phyloP scores from a whole-genome alignment of 2,888 invertebrate genomes.

The Lasioglossum pauxillum region DNA sequence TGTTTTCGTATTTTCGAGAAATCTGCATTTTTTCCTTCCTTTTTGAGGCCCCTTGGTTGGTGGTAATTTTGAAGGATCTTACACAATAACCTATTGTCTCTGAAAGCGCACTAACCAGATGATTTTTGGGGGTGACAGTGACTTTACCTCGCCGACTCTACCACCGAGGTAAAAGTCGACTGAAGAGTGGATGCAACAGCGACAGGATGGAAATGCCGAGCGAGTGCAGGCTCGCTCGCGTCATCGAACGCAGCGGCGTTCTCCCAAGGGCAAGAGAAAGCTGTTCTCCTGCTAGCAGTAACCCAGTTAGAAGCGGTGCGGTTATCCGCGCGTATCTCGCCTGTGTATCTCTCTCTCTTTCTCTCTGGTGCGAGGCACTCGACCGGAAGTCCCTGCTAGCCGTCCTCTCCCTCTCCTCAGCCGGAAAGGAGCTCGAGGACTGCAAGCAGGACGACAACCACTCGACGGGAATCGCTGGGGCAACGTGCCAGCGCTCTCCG shows the following conservation, averaged over 20 bases:
- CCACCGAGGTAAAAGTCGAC: constrained; percentile 26
- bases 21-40: no score
- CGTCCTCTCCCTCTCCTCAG: background rate
- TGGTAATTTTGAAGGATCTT: background rate
- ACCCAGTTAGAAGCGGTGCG: constrained; percentile 70
- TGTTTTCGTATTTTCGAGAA: no score
- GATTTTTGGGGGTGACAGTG: background rate
- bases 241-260: constrained; percentile 34
- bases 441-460: constrained; percentile 18
- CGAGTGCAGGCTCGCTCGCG: constrained; percentile 29
- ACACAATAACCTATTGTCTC: background rate
- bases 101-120: background rate
- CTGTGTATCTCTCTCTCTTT: constrained; percentile 30
- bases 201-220: constrained; percentile 1
- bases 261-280: constrained; percentile 75
- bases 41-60: no score
- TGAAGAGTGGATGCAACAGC: constrained; percentile 14
- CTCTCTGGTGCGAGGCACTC: constrained; percentile 42
- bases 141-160: background rate
- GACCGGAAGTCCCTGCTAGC: constrained; percentile 58
- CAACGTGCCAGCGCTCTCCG: constrained; percentile 39
- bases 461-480: constrained; percentile 40
- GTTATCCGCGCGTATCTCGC: constrained; percentile 60
- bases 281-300: constrained; percentile 62
- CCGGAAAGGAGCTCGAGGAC: constrained; percentile 33